Evolutionary conservation across 2,113 vertebrate species (phyloP), one percentile per base, ranked within the genome.

Genomic region (Machaerirhynchus nigripectus): DNA sequence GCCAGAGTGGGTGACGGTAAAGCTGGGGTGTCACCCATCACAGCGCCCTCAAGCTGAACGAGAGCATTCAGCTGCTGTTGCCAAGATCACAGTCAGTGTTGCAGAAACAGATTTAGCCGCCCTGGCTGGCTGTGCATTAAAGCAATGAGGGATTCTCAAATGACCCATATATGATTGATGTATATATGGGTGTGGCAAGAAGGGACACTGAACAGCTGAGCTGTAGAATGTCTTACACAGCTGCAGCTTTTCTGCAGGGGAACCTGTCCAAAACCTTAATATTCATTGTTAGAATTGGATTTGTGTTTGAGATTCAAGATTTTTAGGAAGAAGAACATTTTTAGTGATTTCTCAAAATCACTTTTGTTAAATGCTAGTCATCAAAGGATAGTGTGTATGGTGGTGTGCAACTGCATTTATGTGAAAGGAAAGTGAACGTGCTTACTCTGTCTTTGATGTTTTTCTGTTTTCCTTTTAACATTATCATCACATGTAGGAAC

Each of bases 391-490:
- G 81, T 39, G 63, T 77, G 84, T 39, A 15, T 82, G 84, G 50
- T 46, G 13, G 33, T 12, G 57, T 33, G 56, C 47, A 55, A 40
- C 46, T 60, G 80, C 52, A 8, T 85, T 81, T 84, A 30, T 69
- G 46, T 90, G 94, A 70, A 84, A 87, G 47, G 44, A 28, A 90
- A 75, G 67, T 80, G 63, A 65, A 77, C 70, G 64, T 84, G 46
- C 55, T 85, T 80, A 52, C 55, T 77, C 35, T 73, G 74, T 84
- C 69, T 52, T 61, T 40, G 46, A 9, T 64, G n/a, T 56, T 90
- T 63, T 76, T 76, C 84, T 47, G 42, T 31, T 85, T 91, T 73
- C 40, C 24, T 94, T 84, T 86, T 88, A 84, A 77, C 28, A 11
- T 83, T 63, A 35, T 64, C 39, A 40, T 69, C 2, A 11, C 64